Evolutionary conservation across 2,113 vertebrate genomes (phyloP).

Genomic region (Cephalopterus ornatus): DNA sequence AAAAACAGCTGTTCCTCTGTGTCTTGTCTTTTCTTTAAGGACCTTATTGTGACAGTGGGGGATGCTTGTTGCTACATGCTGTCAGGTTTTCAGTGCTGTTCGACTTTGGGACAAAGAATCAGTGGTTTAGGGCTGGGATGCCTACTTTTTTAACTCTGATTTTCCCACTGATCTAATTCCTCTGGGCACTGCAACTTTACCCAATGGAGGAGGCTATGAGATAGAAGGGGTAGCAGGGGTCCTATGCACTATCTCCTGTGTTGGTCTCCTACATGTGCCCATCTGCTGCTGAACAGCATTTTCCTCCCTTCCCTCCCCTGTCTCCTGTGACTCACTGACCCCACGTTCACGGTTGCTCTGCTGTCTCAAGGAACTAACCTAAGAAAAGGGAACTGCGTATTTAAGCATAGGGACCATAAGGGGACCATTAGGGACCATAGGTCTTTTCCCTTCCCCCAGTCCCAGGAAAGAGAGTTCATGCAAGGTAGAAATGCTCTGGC

Average conservation of each 20-base stretch:
- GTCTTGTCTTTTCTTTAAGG: background rate
- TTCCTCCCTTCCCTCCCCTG: background rate
- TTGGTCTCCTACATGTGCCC: background rate
- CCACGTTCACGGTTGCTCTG: background rate
- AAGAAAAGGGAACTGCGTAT: background rate
- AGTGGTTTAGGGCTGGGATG: background rate
- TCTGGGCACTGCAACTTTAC: background rate
- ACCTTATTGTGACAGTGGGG: accelerated
- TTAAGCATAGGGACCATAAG: background rate
- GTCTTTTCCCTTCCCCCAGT: background rate
- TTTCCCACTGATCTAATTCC: background rate
- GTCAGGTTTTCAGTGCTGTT: background rate
- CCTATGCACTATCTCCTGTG: accelerated
- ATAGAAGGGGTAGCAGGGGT: background rate
- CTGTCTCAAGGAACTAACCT: background rate
- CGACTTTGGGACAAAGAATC: background rate
- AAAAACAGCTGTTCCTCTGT: background rate
- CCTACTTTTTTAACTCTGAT: background rate
- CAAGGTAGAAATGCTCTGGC: background rate
- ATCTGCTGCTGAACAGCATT: background rate
- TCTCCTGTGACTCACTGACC: background rate
- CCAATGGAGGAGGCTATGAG: background rate
- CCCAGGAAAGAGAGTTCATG: background rate
- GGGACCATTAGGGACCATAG: accelerated
- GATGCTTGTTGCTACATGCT: background rate